These are phyloP conservation scores for Crenuchus spilurus DNA, from an alignment of 2,797 vertebrate species.

Conservation along the genomic window DNA sequence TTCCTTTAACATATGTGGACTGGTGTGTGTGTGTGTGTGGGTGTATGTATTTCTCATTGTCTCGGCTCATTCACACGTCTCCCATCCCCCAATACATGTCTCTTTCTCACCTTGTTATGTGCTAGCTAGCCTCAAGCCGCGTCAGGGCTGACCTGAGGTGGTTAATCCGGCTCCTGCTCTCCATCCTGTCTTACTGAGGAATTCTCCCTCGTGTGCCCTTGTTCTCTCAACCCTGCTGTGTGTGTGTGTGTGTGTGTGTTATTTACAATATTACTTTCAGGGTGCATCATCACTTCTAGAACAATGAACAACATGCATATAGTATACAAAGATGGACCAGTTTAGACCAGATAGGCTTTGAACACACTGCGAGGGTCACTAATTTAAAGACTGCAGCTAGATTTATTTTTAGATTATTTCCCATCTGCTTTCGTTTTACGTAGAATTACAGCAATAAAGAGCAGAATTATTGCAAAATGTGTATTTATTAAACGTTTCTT, in stretches of 20 bases:
- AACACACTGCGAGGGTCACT: too few species aligned
- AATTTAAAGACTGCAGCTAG: too few species aligned
- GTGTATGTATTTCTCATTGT: background rate
- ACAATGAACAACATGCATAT: too few species aligned
- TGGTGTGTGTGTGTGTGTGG: slow-evolving; percentile 8
- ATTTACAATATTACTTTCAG: too few species aligned
- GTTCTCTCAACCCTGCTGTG: background rate
- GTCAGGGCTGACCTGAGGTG: background rate
- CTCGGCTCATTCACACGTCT: background rate
- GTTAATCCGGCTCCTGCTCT: background rate
- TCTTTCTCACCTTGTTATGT: background rate
- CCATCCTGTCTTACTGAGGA: background rate
- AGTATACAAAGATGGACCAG: too few species aligned
- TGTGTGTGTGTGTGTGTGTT: background rate
- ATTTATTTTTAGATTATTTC: too few species aligned
- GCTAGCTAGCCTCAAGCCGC: background rate
- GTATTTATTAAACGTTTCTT: too few species aligned
- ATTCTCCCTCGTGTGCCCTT: background rate
- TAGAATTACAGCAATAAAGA: too few species aligned
- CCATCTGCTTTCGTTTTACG: too few species aligned
- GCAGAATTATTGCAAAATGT: too few species aligned
- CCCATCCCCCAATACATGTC: background rate
- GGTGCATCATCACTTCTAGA: too few species aligned
- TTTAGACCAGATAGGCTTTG: too few species aligned
- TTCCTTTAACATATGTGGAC: background rate